phyloP scores from a whole-genome alignment of 2,113 vertebrate species.

The Halcyon malimbica region DNA sequence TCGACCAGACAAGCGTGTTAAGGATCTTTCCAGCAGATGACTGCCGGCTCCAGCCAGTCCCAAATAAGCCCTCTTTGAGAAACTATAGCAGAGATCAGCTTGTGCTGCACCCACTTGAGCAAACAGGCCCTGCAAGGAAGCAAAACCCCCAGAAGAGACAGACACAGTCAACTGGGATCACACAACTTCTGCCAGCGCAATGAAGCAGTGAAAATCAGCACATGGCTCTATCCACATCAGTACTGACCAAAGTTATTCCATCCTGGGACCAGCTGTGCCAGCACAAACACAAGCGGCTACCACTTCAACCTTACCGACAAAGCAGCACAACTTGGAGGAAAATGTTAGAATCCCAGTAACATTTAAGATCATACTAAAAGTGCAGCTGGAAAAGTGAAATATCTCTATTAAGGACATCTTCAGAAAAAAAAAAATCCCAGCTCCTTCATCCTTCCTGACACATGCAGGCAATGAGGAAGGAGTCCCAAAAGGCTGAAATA shows the following conservation, averaged over 20 bases:
- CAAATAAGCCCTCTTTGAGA: neutral
- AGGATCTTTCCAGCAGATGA: neutral
- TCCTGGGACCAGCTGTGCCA: neutral
- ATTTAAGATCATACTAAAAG: neutral
- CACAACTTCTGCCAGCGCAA: neutral
- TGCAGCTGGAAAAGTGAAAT: neutral
- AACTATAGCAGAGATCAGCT: neutral
- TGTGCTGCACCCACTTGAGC: accelerated
- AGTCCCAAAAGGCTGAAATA: neutral
- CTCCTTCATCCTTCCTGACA: neutral
- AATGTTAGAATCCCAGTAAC: neutral
- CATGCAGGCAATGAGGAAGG: neutral
- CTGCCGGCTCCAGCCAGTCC: neutral
- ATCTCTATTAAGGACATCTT: neutral
- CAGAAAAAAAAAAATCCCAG: neutral
- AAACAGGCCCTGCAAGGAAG: neutral
- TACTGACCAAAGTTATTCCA: neutral
- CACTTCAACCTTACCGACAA: neutral
- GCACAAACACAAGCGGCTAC: neutral
- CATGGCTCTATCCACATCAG: neutral
- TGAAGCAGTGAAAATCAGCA: neutral
- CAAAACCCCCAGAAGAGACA: neutral
- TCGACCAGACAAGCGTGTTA: accelerated
- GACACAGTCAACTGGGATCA: neutral
- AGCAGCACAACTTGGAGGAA: neutral